phyloP scores from a whole-genome alignment of 2,797 vertebrate genomes.

The Gymnopithys bicolor region DNA sequence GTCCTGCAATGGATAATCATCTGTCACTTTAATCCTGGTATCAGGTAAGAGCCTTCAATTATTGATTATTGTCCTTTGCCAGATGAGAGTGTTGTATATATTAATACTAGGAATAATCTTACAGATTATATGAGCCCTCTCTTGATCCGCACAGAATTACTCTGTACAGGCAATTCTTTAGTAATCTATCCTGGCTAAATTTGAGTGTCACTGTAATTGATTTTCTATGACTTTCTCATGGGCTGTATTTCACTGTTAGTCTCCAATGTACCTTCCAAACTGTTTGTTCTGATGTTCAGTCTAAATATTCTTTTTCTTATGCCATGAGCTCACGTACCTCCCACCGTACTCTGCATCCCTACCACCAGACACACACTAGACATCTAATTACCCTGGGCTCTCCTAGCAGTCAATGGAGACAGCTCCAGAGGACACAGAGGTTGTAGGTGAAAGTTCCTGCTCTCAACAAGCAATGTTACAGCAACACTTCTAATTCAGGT shows the following conservation, averaged over 20 bases:
- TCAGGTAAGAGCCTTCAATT: slow-evolving; percentile 38
- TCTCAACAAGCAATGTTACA: not conserved
- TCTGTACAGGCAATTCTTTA: not conserved
- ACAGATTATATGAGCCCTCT: not conserved
- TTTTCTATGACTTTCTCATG: not conserved
- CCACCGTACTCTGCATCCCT: not conserved
- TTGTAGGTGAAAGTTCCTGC: not conserved
- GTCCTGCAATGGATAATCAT: not conserved
- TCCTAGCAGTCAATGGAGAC: not conserved
- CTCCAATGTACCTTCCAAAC: not conserved
- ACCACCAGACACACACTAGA: not conserved
- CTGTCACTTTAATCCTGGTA: slow-evolving; percentile 30
- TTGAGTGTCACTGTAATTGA: not conserved
- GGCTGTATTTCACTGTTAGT: not conserved
- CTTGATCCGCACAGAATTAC: not conserved
- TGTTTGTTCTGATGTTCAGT: not conserved
- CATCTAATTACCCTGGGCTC: not conserved
- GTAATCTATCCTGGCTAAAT: not conserved
- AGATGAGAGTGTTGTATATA: not conserved
- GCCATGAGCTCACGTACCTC: not conserved
- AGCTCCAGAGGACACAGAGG: not conserved
- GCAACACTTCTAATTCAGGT: not conserved
- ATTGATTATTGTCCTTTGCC: slow-evolving; percentile 17
- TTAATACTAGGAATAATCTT: slow-evolving; percentile 39
- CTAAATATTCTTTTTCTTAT: not conserved